Evolutionary conservation across 2,888 invertebrate genomes (phyloP), one percentile per base, ranked within the genome.

Genomic region (Heliconius ismenius): DNA sequence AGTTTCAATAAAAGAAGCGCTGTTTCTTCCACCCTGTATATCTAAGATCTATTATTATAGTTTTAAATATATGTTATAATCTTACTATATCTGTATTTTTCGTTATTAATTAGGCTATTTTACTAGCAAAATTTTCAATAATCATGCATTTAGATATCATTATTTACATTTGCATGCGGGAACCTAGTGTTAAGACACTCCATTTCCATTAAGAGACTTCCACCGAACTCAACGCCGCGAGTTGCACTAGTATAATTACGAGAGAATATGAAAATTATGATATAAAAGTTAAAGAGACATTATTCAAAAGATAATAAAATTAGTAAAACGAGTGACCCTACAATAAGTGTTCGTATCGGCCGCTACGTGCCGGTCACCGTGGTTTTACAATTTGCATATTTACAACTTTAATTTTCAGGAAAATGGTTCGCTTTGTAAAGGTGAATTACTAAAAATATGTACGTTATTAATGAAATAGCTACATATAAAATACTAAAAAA

Each of bases 311-410:
- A 7, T 32, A 32, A 32, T 58, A 13, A 32, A 54, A 58, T n/a
- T 58, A 7, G 32, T 70, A 58, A 32, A 21, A 70, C 21, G 58
- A 28, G 58, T 36, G 49, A 70, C 13, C 70, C n/a, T 70, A 58
- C 54, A 13, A 54, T 32, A 70, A n/a, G 54, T 32, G 58, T 36
- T 15, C 69, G 32, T 70, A 32, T 58, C 58, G 32, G 32, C 7
- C 32, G 32, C 32, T 36, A 70, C 70, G 58, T 58, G 70, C 36
- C 70, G n/a, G 58, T 70, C 58, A 10, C 32, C 18, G 28, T 60
- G 67, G 60, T 75, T 24, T n/a, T n/a, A 68, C 49, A 68, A 75
- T 62, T 68, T 75, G 62, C 75, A 62, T 75, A 75, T 68, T 75
- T 60, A n/a, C 60, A 28, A 68, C 36, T 43, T 68, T 68, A 68